Evolutionary conservation across 2,113 vertebrate genomes (phyloP).

Genomic region (Brachyhypopomus gauderio): DNA sequence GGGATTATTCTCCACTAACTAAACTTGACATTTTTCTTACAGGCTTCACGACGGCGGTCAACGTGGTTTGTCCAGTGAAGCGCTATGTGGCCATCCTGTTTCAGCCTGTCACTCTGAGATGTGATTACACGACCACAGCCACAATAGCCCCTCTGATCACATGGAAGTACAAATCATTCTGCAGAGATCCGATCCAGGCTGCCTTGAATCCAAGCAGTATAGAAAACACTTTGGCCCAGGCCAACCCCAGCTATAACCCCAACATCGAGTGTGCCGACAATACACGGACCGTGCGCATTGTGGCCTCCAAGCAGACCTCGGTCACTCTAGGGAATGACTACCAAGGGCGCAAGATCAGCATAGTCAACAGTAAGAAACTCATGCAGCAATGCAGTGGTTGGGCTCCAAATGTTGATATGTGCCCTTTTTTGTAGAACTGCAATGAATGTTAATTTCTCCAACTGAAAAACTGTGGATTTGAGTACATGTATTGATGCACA

Average conservation of each 20-base stretch:
- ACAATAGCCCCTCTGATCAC: conserved; percentile 69
- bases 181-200: conserved; percentile 81
- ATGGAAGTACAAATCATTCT: conserved; percentile 90
- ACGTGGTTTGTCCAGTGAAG: conserved; percentile 67
- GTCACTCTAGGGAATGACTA: conserved; percentile 79
- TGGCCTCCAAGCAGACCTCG: conserved; percentile 81
- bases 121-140: conserved; percentile 73
- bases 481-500: not conserved
- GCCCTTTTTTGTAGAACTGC: not conserved
- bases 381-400: not conserved
- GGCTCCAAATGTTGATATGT: not conserved
- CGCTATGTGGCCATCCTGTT: conserved; percentile 83
- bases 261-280: conserved; percentile 85
- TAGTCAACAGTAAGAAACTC: conserved; percentile 73
- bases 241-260: conserved; percentile 83
- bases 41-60: conserved; percentile 67
- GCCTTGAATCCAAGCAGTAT: conserved; percentile 81
- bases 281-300: conserved; percentile 77
- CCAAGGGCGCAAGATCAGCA: conserved; percentile 83
- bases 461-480: not conserved
- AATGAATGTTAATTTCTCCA: not conserved
- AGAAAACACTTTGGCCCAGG: conserved; percentile 74
- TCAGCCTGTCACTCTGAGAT: conserved; percentile 82
- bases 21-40: not conserved
- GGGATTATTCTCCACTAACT: not conserved